Percentiles rank a stretch among this genome's conserved stretches.
These are phyloP conservation scores for Polyergus mexicanus DNA, from an alignment of 1,140 invertebrate genomes.

Conservation along the genomic window DNA sequence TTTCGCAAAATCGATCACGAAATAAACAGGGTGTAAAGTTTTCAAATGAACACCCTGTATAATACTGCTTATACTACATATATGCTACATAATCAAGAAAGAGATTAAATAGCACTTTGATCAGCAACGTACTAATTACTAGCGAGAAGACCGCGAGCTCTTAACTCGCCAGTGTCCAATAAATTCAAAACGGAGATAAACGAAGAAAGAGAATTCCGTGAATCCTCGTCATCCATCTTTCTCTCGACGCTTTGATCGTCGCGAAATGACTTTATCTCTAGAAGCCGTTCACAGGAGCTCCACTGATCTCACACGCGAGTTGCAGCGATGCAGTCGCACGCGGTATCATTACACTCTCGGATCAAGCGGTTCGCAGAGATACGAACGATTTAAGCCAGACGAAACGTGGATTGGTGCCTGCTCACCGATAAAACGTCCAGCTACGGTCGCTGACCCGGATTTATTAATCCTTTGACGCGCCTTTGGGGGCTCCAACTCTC, in stretches of 20 bases:
- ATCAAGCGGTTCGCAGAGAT: slow-evolving; percentile 40
- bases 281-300: slow-evolving; percentile 9
- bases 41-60: too few relatives aligned
- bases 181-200: slow-evolving; percentile 49
- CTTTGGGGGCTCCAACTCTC: background rate
- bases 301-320: slow-evolving; percentile 45
- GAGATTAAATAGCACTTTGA: slow-evolving; percentile 42
- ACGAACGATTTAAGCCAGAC: slow-evolving; percentile 61
- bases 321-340: slow-evolving; percentile 17
- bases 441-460: slow-evolving; percentile 47
- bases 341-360: slow-evolving; percentile 35
- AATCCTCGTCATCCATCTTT: slow-evolving; percentile 25
- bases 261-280: slow-evolving; percentile 53
- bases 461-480: slow-evolving; percentile 52
- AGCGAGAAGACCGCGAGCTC: background rate
- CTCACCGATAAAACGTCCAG: slow-evolving; percentile 53
- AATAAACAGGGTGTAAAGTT: too few relatives aligned
- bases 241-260: slow-evolving; percentile 54
- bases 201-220: slow-evolving; percentile 32
- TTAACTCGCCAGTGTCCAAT: slow-evolving; percentile 33
- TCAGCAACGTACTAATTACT: slow-evolving; percentile 52
- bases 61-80: too few relatives aligned
- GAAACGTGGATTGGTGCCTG: slow-evolving; percentile 29
- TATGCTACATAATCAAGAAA: slow-evolving; percentile 6
- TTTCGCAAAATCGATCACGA: too few relatives aligned